phyloP scores from a whole-genome alignment of 1,140 invertebrate species.

The Caenorhabditis latens region DNA sequence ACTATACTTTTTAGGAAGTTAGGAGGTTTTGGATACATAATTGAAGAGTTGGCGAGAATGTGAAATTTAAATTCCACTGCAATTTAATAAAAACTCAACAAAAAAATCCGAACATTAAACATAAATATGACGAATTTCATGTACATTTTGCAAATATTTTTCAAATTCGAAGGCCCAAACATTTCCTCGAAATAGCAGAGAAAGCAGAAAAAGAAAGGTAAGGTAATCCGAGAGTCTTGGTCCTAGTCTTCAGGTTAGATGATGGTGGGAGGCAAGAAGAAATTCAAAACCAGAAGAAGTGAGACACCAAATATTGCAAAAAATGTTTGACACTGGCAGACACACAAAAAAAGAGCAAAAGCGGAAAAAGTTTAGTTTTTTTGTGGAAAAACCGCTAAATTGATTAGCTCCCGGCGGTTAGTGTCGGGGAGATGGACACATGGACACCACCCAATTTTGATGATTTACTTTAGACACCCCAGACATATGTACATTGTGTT shows the following conservation, averaged over 20 bases:
- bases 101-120: no score
- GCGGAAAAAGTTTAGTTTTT: background rate
- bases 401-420: background rate
- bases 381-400: constrained; percentile 28
- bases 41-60: no score
- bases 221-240: background rate
- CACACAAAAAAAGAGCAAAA: background rate
- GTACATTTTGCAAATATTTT: no score
- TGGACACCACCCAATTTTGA: constrained; percentile 9
- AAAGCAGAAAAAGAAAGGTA: background rate
- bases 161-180: background rate
- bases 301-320: constrained; percentile 15
- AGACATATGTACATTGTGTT: background rate
- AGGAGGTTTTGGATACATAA: no score
- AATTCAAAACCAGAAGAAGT: constrained; percentile 36
- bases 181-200: background rate
- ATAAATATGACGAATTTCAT: no score
- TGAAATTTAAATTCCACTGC: no score
- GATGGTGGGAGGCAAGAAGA: background rate
- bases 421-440: background rate
- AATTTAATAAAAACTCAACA: no score
- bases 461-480: constrained; percentile 19
- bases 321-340: background rate
- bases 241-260: background rate
- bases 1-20: no score